Percentiles rank a stretch among this genome's conserved stretches.
Conservation (phyloP, 2,113 vertebrate genomes). For the Antechinus flavipes region DNA sequence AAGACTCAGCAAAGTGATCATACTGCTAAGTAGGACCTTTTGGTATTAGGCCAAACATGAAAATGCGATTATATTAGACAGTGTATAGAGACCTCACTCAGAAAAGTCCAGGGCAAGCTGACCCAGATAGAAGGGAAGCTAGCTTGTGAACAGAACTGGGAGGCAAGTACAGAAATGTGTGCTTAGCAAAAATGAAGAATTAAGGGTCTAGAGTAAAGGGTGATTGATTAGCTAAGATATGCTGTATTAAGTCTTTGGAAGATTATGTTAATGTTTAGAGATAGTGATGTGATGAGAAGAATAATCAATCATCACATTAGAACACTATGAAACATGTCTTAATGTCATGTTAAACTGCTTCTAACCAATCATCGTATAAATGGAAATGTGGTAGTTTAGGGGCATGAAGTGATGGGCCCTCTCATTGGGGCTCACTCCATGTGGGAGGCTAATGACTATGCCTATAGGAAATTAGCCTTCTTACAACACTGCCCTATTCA, state of each 20-base stretch:
- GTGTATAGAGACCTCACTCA: background rate
- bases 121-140: background rate
- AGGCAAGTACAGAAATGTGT: background rate
- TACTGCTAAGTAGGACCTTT: conserved; percentile 1
- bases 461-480: background rate
- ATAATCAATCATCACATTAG: conserved; percentile 71
- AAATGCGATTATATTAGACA: background rate
- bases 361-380: background rate
- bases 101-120: background rate
- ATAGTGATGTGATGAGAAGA: conserved; percentile 73
- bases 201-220: conserved; percentile 44
- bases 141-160: background rate
- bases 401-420: background rate
- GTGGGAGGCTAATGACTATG: background rate
- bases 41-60: conserved; percentile 4
- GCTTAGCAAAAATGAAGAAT: conserved; percentile 40
- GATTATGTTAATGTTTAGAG: conserved; percentile 82
- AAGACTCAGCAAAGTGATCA: background rate
- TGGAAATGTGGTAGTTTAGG: background rate
- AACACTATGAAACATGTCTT: conserved; percentile 69
- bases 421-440: background rate
- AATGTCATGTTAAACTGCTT: conserved; percentile 51
- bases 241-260: conserved; percentile 72
- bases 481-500: background rate
- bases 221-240: conserved; percentile 62